Base-by-base conservation (phyloP, 2,113 vertebrate genomes). In the Megaleporinus macrocephalus region DNA sequence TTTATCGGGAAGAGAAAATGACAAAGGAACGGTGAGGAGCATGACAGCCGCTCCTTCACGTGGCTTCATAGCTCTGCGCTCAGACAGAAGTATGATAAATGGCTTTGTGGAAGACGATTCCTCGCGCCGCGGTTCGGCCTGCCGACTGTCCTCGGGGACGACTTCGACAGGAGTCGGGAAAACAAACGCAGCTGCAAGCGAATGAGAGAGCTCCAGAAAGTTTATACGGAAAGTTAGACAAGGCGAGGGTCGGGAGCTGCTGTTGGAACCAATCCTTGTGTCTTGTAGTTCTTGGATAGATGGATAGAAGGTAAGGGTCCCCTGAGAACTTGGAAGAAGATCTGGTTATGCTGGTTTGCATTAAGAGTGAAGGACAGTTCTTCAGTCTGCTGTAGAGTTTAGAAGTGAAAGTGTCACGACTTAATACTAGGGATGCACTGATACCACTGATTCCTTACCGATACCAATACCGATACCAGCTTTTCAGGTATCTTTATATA, bases 21-120 rank as follows among this genome's bases (percentile, higher is more conserved):
- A 83, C 76, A 87, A 88, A 83, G 62, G 53, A 62, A 86, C 87
- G 85, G 85, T 75, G 36, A 86, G 73, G 29, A n/a, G 27, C 20
- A 4, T 47, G 1, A 33, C 79, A 88, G 88, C 82, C 69, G 81
- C 76, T 78, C 84, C 86, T 84, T 83, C 82, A 68, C 66, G 80
- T 77, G 76, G 84, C 86, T 76, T 66, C 61, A 29, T 22, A 49
- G 47, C 61, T 68, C 69, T 81, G 24, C 63, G 30, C 41, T 63
- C 73, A 83, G 84, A 89, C 85, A 87, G 89, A 91, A 85, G 84
- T 85, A 83, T 85, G 91, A 88, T 89, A 87, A 90, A 88, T 84
- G 79, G 83, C 84, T 74, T 74, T 75, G 61, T n/a, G 53, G 69
- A 78, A 7, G 53, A 70, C 30, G 75, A 82, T 84, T 86, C 73